These are phyloP conservation scores for Girardinus metallicus DNA, from an alignment of 2,797 vertebrate genomes.

Conservation along the genomic window DNA sequence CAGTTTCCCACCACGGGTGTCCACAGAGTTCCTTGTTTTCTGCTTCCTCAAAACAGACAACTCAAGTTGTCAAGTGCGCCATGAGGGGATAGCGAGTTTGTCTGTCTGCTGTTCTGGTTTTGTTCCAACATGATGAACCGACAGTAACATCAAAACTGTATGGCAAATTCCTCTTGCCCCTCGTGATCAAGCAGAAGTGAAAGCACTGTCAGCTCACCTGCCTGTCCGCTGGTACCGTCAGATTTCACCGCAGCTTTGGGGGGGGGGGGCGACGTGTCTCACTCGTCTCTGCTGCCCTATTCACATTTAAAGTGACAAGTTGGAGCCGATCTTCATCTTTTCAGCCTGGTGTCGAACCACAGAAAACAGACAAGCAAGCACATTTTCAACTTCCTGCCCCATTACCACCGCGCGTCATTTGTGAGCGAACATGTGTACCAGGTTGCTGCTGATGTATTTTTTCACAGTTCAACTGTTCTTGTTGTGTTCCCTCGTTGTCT, in stretches of 20 bases:
- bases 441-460: slow-evolving; percentile 17
- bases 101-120: slow-evolving; percentile 1
- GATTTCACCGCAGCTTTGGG: slow-evolving; percentile 19
- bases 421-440: slow-evolving; percentile 21
- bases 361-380: slow-evolving; percentile 16
- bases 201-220: slow-evolving; percentile 23
- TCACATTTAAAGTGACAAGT: slow-evolving; percentile 17
- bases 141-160: slow-evolving; percentile 31
- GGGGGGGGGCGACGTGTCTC: not conserved
- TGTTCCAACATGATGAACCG: slow-evolving; percentile 45
- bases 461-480: slow-evolving; percentile 30
- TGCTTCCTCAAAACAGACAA: slow-evolving; percentile 42
- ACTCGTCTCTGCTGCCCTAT: slow-evolving; percentile 8
- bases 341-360: not conserved
- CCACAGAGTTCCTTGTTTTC: slow-evolving; percentile 44
- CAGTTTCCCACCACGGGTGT: slow-evolving; percentile 33
- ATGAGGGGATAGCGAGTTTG: not conserved
- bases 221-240: slow-evolving; percentile 26
- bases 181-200: slow-evolving; percentile 39
- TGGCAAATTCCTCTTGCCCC: slow-evolving; percentile 10
- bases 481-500: slow-evolving; percentile 10
- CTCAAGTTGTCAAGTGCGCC: not conserved
- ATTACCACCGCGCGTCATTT: slow-evolving; percentile 51
- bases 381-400: slow-evolving; percentile 41
- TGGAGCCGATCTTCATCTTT: slow-evolving; percentile 12